phyloP scores from a whole-genome alignment of 2,888 invertebrate genomes.

The Caenorhabditis zanzibari region DNA sequence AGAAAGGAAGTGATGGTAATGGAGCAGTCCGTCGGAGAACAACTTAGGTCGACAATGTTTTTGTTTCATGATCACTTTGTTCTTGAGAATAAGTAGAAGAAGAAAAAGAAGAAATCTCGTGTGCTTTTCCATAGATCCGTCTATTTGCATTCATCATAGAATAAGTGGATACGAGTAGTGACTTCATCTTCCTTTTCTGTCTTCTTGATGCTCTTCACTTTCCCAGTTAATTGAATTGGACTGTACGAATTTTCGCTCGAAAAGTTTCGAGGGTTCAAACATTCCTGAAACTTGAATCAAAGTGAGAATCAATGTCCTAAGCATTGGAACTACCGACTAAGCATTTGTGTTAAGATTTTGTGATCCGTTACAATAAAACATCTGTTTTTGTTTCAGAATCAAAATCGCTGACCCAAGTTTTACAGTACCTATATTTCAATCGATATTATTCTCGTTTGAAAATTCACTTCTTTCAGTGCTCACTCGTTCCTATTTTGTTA shows the following conservation, averaged over 20 bases:
- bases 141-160: constrained; percentile 26
- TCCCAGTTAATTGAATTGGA: neutral
- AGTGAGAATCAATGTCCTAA: too few relatives aligned
- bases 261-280: too few relatives aligned
- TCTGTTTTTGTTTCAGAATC: too few relatives aligned
- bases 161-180: neutral
- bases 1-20: constrained; percentile 38
- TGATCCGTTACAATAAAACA: too few relatives aligned
- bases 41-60: constrained; percentile 6
- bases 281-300: too few relatives aligned
- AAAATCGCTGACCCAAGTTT: too few relatives aligned
- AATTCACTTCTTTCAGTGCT: neutral
- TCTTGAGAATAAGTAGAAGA: neutral
- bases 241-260: neutral
- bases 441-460: neutral
- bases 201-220: constrained; percentile 19
- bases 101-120: constrained; percentile 4
- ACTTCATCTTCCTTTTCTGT: neutral
- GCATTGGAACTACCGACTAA: too few relatives aligned
- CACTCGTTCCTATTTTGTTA: neutral
- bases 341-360: too few relatives aligned
- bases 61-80: constrained; percentile 35
- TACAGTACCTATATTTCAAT: too few relatives aligned
- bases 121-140: constrained; percentile 13
- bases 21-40: neutral